Percentiles rank a stretch among this genome's conserved stretches.
phyloP scores from a whole-genome alignment of 2,113 vertebrate genomes.

The Paraplagusia blochii region DNA sequence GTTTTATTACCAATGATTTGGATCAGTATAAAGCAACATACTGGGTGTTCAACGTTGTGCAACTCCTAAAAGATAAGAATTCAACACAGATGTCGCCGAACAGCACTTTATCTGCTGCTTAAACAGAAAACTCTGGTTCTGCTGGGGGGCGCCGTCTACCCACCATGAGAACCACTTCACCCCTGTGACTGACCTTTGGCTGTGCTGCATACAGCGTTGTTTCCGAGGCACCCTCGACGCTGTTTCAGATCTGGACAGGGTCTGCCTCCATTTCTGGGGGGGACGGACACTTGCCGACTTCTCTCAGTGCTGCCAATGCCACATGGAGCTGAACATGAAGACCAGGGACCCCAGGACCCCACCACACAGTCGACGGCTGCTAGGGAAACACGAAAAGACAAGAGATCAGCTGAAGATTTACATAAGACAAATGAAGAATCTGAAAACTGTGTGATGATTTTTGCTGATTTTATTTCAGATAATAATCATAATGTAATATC shows the following conservation, averaged over 20 bases:
- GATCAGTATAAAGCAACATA: not conserved
- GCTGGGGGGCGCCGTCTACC: too few relatives aligned
- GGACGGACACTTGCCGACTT: slow-evolving; percentile 79
- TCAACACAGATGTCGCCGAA: slow-evolving; percentile 43
- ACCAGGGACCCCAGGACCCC: slow-evolving; percentile 84
- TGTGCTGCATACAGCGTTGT: slow-evolving; percentile 68
- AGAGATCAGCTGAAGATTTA: slow-evolving; percentile 19
- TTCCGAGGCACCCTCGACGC: slow-evolving; percentile 82
- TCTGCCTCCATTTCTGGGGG: slow-evolving; percentile 80
- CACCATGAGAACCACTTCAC: too few relatives aligned
- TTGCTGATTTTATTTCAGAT: too few relatives aligned
- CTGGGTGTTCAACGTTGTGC: not conserved
- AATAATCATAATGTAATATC: too few relatives aligned
- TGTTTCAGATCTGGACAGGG: slow-evolving; percentile 86
- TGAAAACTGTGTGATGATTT: too few relatives aligned
- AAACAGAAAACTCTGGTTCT: too few relatives aligned
- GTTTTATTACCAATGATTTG: slow-evolving; percentile 8
- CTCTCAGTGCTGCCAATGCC: slow-evolving; percentile 80
- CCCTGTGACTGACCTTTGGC: slow-evolving; percentile 73
- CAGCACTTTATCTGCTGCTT: too few relatives aligned
- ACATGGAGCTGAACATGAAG: slow-evolving; percentile 79
- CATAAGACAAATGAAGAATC: not conserved
- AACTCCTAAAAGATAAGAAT: slow-evolving; percentile 33
- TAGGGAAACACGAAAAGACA: slow-evolving; percentile 32
- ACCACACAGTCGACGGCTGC: slow-evolving; percentile 82